phyloP scores from a whole-genome alignment of 2,888 invertebrate species.

The Scaptomyza flava region DNA sequence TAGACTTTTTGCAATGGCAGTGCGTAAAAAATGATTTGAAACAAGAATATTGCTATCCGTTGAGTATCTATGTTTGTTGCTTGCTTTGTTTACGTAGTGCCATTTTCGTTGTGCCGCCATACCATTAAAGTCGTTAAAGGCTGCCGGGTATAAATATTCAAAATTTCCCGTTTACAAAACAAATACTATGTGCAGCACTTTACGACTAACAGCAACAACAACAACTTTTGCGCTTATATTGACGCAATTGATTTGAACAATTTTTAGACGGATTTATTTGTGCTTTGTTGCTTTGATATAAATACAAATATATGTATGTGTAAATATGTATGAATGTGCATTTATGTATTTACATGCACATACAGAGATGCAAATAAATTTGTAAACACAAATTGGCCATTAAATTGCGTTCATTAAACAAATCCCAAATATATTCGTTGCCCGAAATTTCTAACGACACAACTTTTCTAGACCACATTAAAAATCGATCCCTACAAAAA shows the following conservation, averaged over 20 bases:
- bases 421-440: slow-evolving; percentile 22
- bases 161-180: slow-evolving; percentile 55
- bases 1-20: slow-evolving; percentile 40
- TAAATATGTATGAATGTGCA: neutral
- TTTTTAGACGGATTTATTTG: slow-evolving; percentile 52
- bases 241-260: slow-evolving; percentile 74
- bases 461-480: slow-evolving; percentile 8
- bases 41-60: slow-evolving; percentile 35
- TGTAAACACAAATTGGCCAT: slow-evolving; percentile 57
- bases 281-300: slow-evolving; percentile 49
- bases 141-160: slow-evolving; percentile 45
- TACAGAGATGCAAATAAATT: slow-evolving; percentile 17
- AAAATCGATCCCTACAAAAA: slow-evolving; percentile 2
- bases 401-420: slow-evolving; percentile 53
- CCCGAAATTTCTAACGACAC: slow-evolving; percentile 63
- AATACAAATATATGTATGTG: slow-evolving; percentile 12
- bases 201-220: slow-evolving; percentile 50
- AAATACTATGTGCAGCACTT: slow-evolving; percentile 47
- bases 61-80: neutral
- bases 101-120: slow-evolving; percentile 49
- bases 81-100: slow-evolving; percentile 47
- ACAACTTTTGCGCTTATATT: slow-evolving; percentile 61
- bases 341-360: slow-evolving; percentile 1
- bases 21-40: slow-evolving; percentile 17
- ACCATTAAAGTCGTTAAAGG: slow-evolving; percentile 67